Evolutionary conservation across 2,888 invertebrate genomes (phyloP), one percentile per base, ranked within the genome.

Genomic region (Mesorhabditis spiculigera): DNA sequence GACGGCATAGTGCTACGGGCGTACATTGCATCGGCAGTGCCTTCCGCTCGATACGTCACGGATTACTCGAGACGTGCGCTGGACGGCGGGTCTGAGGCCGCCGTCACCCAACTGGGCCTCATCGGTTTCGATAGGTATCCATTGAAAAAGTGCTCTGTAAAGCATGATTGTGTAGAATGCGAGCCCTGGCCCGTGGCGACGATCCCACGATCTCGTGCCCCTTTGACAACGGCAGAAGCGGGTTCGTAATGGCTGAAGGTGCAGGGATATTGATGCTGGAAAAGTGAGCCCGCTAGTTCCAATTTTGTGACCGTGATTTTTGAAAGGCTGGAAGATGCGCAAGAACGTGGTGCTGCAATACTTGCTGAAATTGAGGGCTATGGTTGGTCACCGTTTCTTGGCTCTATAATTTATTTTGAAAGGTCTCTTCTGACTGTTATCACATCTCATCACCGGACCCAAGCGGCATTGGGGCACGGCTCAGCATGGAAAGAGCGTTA

Each of bases 181-280:
- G 78, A 66, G n/a, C n/a, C n/a, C n/a, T 80, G 45, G 77, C 78
- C 5, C 74, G 71, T 61, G 79, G 78, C 43, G 68, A 75, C n/a
- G 61, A 71, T 6, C 75, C n/a, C 6, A 28, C 58, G 84, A 91
- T 95, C 3, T 95, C 95, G 0, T 89, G 96, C 77, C 98, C 98
- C 2, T 98, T 97, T 88, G 97, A 98, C 87, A 91, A 90, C 81
- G 89, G 81, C 68, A n/a, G 80, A 61, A 67, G 64, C 6, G 98
- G 98, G 4, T 98, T 98, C 89, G 95, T 98, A 0, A 95, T 98
- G 93, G 94, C 95, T 0, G 97, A 98, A 89, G 97, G 95, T 8
- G 91, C 94, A 71, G 95, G 93, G 4, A 90, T 95, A 76, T 86
- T 5, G 42, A 61, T 45, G 13, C 43, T 66, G n/a, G 13, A 13